Evolutionary conservation across 2,888 invertebrate genomes (phyloP), one percentile per base, ranked within the genome.

Genomic region (Galerucella pusilla): DNA sequence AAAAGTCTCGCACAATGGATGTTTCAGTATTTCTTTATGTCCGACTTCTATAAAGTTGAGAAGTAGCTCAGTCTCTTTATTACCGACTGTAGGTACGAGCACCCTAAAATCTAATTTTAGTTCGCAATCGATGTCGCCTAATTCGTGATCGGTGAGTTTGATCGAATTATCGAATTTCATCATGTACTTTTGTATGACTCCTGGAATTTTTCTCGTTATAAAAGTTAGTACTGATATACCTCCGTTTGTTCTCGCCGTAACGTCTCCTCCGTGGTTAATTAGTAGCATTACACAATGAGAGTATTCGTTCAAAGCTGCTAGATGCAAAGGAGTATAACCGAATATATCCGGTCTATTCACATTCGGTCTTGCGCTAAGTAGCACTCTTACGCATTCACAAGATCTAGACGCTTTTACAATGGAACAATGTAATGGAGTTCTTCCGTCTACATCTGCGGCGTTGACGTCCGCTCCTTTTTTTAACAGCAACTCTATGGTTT

Each of bases 81-180:
- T 92, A 6, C 90, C 88, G 61, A 91, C 82, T 78, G 90, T 87
- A 68, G 93, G 92, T 78, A 94, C 90, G 79, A 93, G 86, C 70
- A 92, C 87, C 83, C 90, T 85, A 86, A 93, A 89, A 84, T 93
- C 93, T 68, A 93, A 85, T 85, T 92, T 93, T 2, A 96, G 89
- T 85, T 96, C 95, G 82, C 96, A 96, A 84, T 96, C 96, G 0
- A 95, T 94, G 81, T 96, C 96, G 0, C 95, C 95, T 35, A 96
- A 89, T 85, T 96, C 96, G 82, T 96, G 95, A 83, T 96, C 96
- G 82, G 94, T 94, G 9, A 79, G 90, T 80, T 93, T 92, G 14
- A 96, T 93, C 0, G 94, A 93, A 54, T 92, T 90, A 81, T 95
- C 94, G 63, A 96, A 90, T 84, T 94, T 93, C 52, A 80, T 74